A percentile compares a stretch with the other conserved stretches of the same genome.
Conservation (phyloP, 2,113 vertebrate genomes). For the Phoxinus phoxinus region DNA sequence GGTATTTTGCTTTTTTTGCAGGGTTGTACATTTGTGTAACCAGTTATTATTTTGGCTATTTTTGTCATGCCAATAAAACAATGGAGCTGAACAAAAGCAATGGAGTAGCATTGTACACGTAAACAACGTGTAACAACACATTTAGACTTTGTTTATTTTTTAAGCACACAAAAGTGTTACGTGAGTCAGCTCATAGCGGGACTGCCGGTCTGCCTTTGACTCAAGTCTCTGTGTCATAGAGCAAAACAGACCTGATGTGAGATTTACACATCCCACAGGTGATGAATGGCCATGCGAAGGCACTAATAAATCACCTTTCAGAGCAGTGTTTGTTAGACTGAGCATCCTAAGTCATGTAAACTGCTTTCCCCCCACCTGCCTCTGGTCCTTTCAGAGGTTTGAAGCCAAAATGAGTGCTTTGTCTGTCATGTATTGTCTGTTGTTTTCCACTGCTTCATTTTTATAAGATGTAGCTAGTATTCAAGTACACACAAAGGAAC, state of each 20-base stretch:
- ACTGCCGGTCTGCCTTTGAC: neutral
- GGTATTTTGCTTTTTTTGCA: neutral
- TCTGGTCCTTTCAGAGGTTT: neutral
- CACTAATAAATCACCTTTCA: neutral
- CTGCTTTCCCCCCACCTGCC: neutral
- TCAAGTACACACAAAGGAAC: neutral
- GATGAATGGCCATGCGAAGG: neutral
- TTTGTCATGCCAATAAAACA: neutral
- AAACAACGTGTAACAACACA: too few relatives aligned
- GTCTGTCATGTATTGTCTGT: neutral
- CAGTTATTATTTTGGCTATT: neutral
- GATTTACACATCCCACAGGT: neutral
- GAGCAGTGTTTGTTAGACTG: conserved; percentile 3
- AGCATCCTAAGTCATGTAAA: conserved; percentile 18
- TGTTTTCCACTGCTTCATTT: neutral
- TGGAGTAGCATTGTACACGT: too few relatives aligned
- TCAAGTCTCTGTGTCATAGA: neutral
- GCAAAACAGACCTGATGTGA: neutral
- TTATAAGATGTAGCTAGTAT: neutral
- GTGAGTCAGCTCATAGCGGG: neutral
- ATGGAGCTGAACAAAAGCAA: neutral
- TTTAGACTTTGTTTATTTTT: too few relatives aligned
- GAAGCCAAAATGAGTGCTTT: neutral
- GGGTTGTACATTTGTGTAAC: neutral
- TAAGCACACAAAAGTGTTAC: neutral